Base-by-base conservation (phyloP, 2,888 invertebrate genomes). In the Drosophila suboccidentalis region DNA sequence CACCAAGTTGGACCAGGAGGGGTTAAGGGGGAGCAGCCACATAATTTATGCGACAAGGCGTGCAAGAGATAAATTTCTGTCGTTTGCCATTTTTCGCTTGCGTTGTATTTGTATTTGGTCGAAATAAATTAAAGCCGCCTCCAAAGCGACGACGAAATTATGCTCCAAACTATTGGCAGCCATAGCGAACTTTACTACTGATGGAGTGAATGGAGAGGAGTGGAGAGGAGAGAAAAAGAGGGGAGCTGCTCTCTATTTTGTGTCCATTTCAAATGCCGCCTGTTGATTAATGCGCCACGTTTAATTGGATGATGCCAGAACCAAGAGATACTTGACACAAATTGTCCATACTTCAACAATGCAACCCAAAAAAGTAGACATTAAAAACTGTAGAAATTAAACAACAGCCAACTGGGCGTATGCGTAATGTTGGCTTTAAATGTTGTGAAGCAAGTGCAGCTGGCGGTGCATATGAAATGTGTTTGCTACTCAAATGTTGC, bases 21-120 rank as follows among this genome's bases (percentile, higher is more conserved):
- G 8, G 2, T 8, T 8, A 22, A 22, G 3, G 13, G 39, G 3
- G 15, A 5, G 47, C 19, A 38, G 34, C 79, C 70, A 83, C 80
- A 86, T 88, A 87, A 87, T 87, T 87, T 87, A 88, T 87, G 89
- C 87, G 82, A 82, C 86, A 86, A 81, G 83, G 86, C 88, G 80
- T 79, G 75, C 85, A 61, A 71, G 76, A 87, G 87, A 85, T 85
- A 85, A 85, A 85, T 85, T 85, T 85, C 80, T 72, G 87, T 84
- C 85, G 78, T 80, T 87, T 87, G 85, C 87, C 82, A 85, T 86
- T 86, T 87, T 86, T 85, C 72, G 86, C 82, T 87, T 60, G 86
- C 86, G 80, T 82, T 73, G 81, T 88, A 75, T 85, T 82, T 77
- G 86, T 88, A 75, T 85, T 82, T 77, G 86, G 75, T 88, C 86